phyloP scores from a whole-genome alignment of 2,888 invertebrate species.

The Dynastes tityus region DNA sequence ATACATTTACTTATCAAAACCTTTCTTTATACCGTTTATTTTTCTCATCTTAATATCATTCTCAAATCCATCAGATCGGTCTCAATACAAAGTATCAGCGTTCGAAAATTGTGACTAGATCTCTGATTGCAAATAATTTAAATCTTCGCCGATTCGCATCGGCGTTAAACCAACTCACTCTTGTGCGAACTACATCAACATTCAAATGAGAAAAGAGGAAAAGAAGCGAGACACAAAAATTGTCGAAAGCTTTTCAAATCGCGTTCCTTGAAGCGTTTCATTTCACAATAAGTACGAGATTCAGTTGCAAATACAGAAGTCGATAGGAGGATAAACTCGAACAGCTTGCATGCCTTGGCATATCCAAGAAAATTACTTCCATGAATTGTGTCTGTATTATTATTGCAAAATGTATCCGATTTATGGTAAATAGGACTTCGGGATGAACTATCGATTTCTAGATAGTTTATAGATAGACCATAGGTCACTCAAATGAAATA shows the following conservation, averaged over 20 bases:
- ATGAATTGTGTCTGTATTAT: slow-evolving; percentile 34
- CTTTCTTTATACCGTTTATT: too few relatives aligned
- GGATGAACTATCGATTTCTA: slow-evolving; percentile 10
- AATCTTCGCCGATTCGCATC: neutral
- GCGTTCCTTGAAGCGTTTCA: slow-evolving; percentile 12
- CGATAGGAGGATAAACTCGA: slow-evolving; percentile 7
- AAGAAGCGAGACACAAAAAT: neutral
- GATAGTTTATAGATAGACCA: neutral
- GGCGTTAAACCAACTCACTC: neutral
- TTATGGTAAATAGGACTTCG: slow-evolving; percentile 24
- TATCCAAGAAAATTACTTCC: slow-evolving; percentile 32
- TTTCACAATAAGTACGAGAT: slow-evolving; percentile 22
- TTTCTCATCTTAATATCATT: too few relatives aligned
- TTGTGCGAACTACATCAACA: neutral
- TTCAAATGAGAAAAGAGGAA: neutral
- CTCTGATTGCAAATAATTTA: too few relatives aligned
- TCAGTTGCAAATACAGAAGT: slow-evolving; percentile 33
- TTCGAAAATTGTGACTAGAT: too few relatives aligned
- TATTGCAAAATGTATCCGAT: slow-evolving; percentile 30
- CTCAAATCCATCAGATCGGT: too few relatives aligned
- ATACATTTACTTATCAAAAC: too few relatives aligned
- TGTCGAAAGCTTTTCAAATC: slow-evolving; percentile 24
- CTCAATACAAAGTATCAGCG: too few relatives aligned
- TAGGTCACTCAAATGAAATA: neutral
- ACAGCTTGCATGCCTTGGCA: too few relatives aligned